Evolutionary conservation across 2,113 vertebrate genomes (phyloP).

Genomic region (Gorsachius goisagi): DNA sequence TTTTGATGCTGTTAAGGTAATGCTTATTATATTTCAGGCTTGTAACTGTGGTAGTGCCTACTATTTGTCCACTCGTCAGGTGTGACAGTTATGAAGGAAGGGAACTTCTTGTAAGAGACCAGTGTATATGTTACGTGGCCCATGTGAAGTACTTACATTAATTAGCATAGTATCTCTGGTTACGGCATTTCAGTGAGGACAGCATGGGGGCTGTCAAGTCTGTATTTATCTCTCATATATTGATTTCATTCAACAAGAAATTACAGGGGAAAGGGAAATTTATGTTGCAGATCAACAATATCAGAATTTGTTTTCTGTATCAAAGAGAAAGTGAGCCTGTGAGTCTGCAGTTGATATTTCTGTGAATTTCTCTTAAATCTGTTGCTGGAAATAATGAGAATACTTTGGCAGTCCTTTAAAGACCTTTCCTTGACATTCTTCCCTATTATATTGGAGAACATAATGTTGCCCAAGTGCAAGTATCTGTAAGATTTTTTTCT

Average conservation of each 20-base stretch:
- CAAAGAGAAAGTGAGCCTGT: background rate
- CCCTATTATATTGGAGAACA: background rate
- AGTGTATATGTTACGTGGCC: background rate
- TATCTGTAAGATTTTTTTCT: background rate
- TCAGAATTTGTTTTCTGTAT: background rate
- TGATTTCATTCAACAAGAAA: background rate
- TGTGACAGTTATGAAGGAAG: background rate
- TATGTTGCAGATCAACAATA: background rate
- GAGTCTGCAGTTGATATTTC: background rate
- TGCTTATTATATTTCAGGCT: background rate
- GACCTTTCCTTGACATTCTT: background rate
- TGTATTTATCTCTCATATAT: background rate
- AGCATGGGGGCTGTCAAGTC: background rate
- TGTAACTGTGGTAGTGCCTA: background rate
- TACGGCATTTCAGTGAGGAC: background rate
- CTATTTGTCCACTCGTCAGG: background rate
- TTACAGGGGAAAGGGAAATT: background rate
- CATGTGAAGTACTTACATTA: background rate
- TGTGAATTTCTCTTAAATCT: background rate
- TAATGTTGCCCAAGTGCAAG: background rate
- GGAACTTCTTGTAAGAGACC: background rate
- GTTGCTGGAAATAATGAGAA: background rate
- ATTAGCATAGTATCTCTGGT: background rate
- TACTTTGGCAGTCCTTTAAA: background rate
- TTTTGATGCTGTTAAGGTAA: constrained; percentile 97